Evolutionary conservation across 2,797 vertebrate species (phyloP).

Genomic region (Psittacula echo): DNA sequence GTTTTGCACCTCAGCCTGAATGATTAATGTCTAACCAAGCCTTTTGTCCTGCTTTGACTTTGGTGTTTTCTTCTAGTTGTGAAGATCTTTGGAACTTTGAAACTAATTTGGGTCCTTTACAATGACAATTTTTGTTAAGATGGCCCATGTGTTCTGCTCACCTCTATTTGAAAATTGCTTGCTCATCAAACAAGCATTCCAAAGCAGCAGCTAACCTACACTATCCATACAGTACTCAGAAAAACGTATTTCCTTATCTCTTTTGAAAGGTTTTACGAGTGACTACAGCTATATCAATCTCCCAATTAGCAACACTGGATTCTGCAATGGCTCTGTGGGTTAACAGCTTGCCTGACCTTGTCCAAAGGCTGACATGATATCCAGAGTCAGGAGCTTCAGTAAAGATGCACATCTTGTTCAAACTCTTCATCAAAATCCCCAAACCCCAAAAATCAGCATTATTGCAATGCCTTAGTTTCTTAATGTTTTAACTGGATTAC

Average conservation of each 20-base stretch:
- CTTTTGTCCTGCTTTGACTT: conserved; percentile 22
- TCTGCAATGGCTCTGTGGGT: not conserved
- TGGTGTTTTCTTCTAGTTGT: not conserved
- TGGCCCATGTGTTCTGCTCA: not conserved
- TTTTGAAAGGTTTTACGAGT: not conserved
- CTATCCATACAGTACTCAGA: not conserved
- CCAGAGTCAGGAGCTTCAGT: not conserved
- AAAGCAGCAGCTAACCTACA: not conserved
- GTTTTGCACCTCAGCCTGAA: not conserved
- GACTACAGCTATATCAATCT: not conserved
- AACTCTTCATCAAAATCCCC: not conserved
- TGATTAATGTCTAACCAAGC: not conserved
- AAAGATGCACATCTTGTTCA: not conserved
- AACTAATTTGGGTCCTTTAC: not conserved
- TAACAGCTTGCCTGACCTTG: not conserved
- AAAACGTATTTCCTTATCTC: not conserved
- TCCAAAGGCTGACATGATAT: not conserved
- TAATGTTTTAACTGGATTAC: not conserved
- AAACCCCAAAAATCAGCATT: not conserved
- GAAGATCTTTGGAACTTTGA: not conserved
- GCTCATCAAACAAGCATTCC: not conserved
- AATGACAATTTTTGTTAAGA: not conserved
- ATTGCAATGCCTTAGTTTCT: not conserved
- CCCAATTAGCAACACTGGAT: not conserved
- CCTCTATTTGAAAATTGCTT: not conserved